Evolutionary conservation across 2,113 vertebrate genomes (phyloP), one percentile per base, ranked within the genome.

Genomic region (Neolamprologus tretocephalus): DNA sequence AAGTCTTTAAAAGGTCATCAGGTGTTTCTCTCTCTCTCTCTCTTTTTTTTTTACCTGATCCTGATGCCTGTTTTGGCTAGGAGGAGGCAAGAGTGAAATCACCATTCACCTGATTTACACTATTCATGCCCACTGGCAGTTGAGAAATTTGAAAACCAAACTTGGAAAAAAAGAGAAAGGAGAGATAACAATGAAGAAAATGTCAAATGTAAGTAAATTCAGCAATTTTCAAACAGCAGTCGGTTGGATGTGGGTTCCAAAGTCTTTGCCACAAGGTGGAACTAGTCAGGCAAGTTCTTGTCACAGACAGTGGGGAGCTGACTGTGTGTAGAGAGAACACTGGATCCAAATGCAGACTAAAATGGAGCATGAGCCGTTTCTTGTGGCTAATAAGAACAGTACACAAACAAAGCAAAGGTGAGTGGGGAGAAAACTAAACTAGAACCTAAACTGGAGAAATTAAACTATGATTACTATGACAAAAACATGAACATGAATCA

Each of bases 181-280:
- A 68, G 11, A 68, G 19, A 35, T n/a, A 68, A n/a, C 61, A 68
- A 37, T 13, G 19, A 37, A 68, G 33, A 68, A 37, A 35, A 68
- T 68, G 61, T 37, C 3, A 68, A 68, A 68, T 37, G 33, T 21
- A 5, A 37, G 33, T 68, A 68, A 68, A 4, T 37, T 66, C 19
- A 66, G 19, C 19, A 21, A 4, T 68, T 21, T 68, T 35, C 63
- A 13, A 68, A 12, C 0, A 0, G 19, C 58, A 63, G 33, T 19
- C 4, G 5, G 0, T 63, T 19, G 28, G 16, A 63, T 63, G 58
- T 33, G 28, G 57, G 57, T 61, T 31, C 57, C 57, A 61, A 17
- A 61, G 14, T 63, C 4, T 63, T 63, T 63, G 28, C 0, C 58
- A 63, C 58, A 63, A 17, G 28, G 58, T 33, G 58, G 4, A 63